These are phyloP conservation scores for Oegoconia quadripuncta DNA, from an alignment of 2,888 invertebrate species.

Conservation along the genomic window DNA sequence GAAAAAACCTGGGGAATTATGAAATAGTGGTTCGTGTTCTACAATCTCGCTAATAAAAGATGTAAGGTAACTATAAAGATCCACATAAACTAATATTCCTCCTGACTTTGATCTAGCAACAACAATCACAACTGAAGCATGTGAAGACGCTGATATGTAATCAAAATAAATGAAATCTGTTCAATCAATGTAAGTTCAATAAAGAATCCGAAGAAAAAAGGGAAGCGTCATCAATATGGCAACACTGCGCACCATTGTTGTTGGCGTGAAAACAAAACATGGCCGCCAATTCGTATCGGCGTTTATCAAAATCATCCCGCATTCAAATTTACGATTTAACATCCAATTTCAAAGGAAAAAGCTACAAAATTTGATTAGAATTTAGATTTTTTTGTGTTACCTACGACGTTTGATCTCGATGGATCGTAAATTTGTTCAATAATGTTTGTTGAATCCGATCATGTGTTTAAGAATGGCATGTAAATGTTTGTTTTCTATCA, in stretches of 20 bases:
- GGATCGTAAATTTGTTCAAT: conserved; percentile 62
- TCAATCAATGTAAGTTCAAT: conserved; percentile 54
- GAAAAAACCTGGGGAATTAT: no score
- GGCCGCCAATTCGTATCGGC: conserved; percentile 43
- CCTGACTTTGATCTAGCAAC: conserved; percentile 46
- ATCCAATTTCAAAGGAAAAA: conserved; percentile 33
- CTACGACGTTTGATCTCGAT: conserved; percentile 62
- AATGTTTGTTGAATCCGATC: conserved; percentile 67
- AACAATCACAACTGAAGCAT: conserved; percentile 24
- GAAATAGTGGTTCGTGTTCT: no score
- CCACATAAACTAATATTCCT: no score
- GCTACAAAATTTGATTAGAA: conserved; percentile 34
- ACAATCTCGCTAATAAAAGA: no score
- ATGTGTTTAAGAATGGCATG: conserved; percentile 64
- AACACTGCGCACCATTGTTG: conserved; percentile 50
- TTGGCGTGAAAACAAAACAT: conserved; percentile 52
- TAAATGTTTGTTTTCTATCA: conserved; percentile 76
- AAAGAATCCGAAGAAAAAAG: conserved; percentile 43
- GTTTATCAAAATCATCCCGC: conserved; percentile 36
- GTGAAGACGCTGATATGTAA: conserved; percentile 35
- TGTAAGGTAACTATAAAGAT: no score
- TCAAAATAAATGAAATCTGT: conserved; percentile 41
- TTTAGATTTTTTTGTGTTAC: conserved; percentile 52
- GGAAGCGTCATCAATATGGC: conserved; percentile 47
- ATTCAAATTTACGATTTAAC: conserved; percentile 46